Conservation (phyloP, 2,113 vertebrate genomes). For the Cryptomyrus ogoouensis region DNA sequence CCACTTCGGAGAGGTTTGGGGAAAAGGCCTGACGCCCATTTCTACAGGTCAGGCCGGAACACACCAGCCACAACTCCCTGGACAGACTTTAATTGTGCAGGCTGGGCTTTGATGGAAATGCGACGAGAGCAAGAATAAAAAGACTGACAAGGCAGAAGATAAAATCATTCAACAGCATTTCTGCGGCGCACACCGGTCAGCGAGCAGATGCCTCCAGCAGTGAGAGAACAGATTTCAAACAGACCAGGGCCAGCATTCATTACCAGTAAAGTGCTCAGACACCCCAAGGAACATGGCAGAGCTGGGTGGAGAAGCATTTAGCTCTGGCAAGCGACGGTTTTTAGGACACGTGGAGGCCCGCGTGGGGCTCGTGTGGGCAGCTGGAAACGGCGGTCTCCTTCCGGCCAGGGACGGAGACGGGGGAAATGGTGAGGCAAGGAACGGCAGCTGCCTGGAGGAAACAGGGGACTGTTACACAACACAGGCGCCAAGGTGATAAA, state of each 20-base stretch:
- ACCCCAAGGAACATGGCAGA: background rate
- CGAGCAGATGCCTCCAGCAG: background rate
- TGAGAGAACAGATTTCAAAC: background rate
- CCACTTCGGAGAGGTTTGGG: background rate
- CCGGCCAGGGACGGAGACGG: background rate
- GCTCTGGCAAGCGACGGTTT: background rate
- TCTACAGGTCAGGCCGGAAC: background rate
- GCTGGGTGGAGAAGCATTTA: background rate
- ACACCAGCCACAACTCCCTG: background rate
- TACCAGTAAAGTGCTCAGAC: background rate
- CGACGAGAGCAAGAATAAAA: background rate
- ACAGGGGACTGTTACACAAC: slow-evolving; percentile 20
- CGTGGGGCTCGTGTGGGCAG: background rate
- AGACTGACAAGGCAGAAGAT: background rate
- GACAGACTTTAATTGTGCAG: background rate
- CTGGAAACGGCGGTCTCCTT: background rate
- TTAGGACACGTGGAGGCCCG: background rate
- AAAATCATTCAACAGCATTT: background rate
- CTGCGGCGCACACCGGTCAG: background rate
- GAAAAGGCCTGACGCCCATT: background rate
- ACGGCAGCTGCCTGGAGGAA: background rate
- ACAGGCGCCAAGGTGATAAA: background rate
- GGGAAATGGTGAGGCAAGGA: background rate
- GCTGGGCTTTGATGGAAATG: background rate
- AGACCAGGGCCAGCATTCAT: background rate